Base-by-base conservation (phyloP, 2,888 invertebrate species). In the Choristoneura rosaceana region DNA sequence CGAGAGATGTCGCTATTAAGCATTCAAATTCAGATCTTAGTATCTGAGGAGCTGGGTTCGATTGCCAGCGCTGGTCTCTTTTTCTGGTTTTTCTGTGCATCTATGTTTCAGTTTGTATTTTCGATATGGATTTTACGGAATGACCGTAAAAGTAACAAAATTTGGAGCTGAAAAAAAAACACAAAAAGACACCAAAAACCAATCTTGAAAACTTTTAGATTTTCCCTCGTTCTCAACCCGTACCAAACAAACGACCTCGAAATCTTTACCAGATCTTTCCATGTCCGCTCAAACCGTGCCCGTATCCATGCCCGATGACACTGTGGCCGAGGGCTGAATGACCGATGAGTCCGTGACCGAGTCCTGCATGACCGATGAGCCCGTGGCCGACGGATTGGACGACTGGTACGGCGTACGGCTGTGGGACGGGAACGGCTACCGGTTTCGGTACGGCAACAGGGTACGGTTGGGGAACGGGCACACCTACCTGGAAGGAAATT, bases 391-490 rank as follows among this genome's bases (percentile, higher is more conserved):
- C 76, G 0, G 88, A 82, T 73, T 87, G 89, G 15, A 84, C 80
- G 0, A 88, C 74, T 12, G 90, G 89, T 0, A 91, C 88, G 12
- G 87, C 86, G 0, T 91, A 87, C 5, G 91, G 91, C 3, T 89
- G 86, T 0, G 89, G 83, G 0, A 93, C 90, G 3, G 93, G 92
- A 0, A 92, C 91, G 0, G 94, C 92, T 4, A 92, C 89, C 2
- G 93, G 92, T 71, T 81, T 91, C 3, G 91, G 80, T 0, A 94
- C 91, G 2, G 91, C 90, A 0, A 94, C 94, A 15, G 94, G 93
- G 82, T 92, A 94, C 3, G 94, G 94, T 0, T 90, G 91, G 5
- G 94, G 94, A 0, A 94, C 91, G 34, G 93, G 93, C 0, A 92
- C 87, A 50, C 92, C 93, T 52, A 93, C 92, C 93, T 94, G 82